Evolutionary conservation across 2,888 invertebrate genomes (phyloP).

Genomic region (Halocaridina rubra): DNA sequence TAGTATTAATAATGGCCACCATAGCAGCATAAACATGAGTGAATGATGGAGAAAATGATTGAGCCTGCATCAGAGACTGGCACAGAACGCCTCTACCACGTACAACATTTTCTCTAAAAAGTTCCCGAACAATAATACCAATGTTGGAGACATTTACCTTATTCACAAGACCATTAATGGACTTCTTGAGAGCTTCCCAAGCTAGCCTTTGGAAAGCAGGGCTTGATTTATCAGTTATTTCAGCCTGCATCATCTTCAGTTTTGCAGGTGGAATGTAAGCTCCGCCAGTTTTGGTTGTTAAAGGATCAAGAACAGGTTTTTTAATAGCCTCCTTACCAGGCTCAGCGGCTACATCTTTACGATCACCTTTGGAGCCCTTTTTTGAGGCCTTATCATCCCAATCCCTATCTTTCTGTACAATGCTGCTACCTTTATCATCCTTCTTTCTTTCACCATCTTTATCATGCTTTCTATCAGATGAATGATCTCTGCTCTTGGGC

Average conservation of each 20-base stretch:
- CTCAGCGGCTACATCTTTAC: neutral
- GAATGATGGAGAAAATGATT: conserved; percentile 96
- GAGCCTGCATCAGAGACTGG: conserved; percentile 95
- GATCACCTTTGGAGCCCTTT: conserved; percentile 6
- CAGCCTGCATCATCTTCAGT: conserved; percentile 92
- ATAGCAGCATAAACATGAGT: conserved; percentile 97
- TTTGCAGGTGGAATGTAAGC: conserved; percentile 99
- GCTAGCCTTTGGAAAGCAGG: conserved; percentile 94
- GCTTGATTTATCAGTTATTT: conserved; percentile 93
- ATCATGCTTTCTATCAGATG: conserved; percentile 11
- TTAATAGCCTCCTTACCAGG: conserved; percentile 30
- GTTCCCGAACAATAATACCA: conserved; percentile 84
- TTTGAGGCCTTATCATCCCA: neutral
- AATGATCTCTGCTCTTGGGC: conserved; percentile 27
- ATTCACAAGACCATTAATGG: conserved; percentile 97
- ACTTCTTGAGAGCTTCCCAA: conserved; percentile 99
- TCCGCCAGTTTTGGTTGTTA: conserved; percentile 88
- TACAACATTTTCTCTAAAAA: conserved; percentile 94
- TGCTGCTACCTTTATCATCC: neutral
- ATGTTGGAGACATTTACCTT: conserved; percentile 73
- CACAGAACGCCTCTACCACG: conserved; percentile 93
- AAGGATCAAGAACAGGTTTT: conserved; percentile 73
- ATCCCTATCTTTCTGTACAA: neutral
- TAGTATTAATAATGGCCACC: conserved; percentile 95
- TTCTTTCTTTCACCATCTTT: conserved; percentile 13